Conservation (phyloP, 2,888 invertebrate species). For the Chromoteleia sp. region DNA sequence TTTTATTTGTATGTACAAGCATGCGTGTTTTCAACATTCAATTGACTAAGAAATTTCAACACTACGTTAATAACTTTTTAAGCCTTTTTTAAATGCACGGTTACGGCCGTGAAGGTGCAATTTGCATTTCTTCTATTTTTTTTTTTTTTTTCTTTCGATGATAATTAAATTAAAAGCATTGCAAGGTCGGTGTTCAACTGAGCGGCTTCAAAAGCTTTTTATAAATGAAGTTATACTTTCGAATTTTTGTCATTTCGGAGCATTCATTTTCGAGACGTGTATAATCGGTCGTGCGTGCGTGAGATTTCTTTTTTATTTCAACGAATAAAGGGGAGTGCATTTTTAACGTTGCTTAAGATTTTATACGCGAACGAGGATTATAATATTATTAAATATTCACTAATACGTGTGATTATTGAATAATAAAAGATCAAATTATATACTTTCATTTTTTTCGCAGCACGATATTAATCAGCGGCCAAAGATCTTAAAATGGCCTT, state of each 20-base stretch:
- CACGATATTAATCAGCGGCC: conserved; percentile 37
- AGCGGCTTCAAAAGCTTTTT: neutral
- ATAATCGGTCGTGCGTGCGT: conserved; percentile 12
- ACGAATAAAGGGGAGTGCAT: neutral
- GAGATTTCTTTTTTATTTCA: conserved; percentile 9
- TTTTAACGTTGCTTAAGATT: too few relatives aligned
- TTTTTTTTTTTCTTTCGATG: conserved; percentile 12
- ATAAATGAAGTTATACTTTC: conserved; percentile 21
- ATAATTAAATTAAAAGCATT: conserved; percentile 30
- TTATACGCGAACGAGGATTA: conserved; percentile 6
- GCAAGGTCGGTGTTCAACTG: conserved; percentile 40
- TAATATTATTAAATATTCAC: conserved; percentile 34
- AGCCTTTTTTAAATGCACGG: conserved; percentile 22
- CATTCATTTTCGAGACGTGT: neutral
- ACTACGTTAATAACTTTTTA: conserved; percentile 28
- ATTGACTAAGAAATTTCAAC: conserved; percentile 47
- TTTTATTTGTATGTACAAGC: conserved; percentile 51
- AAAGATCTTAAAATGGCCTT: conserved; percentile 43
- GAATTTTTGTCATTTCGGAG: conserved; percentile 33
- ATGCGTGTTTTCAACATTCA: conserved; percentile 44
- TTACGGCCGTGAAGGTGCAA: conserved; percentile 9
- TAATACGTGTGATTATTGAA: conserved; percentile 47
- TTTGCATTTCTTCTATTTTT: conserved; percentile 8
- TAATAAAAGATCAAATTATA: conserved; percentile 54
- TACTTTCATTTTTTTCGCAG: conserved; percentile 54